Base-by-base conservation (phyloP, 2,888 invertebrate species). In the Piscicola geometra region DNA sequence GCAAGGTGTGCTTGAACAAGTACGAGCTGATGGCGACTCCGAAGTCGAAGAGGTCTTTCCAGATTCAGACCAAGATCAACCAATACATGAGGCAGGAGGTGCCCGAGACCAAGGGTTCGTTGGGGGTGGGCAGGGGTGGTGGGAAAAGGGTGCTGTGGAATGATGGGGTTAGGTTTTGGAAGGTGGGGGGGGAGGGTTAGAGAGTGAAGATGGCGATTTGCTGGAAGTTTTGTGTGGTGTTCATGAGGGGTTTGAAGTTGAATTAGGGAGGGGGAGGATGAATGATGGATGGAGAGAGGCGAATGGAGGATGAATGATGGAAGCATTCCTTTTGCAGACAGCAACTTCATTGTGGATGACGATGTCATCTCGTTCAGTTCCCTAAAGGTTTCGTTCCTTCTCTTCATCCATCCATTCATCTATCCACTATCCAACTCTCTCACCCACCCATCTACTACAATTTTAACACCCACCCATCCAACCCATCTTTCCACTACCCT, bases 21-120 rank as follows among this genome's bases (percentile, higher is more conserved):
- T 56, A 56, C 60, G n/a, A 56, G n/a, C 25, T 56, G 25, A 56
- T 56, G 60, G 60, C 60, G n/a, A 56, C 25, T 25, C 60, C 60
- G 3, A 5, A 21, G n/a, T 25, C 21, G n/a, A 56, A 56, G 25
- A 18, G 25, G 25, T 25, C 21, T 5, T 3, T 56, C 15, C 21
- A 56, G 3, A 25, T 21, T 5, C 21, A 56, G 60, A n/a, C n/a
- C 3, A 56, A 56, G 60, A 56, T 56, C 3, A 56, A 56, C 3
- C n/a, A 18, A 3, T 56, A 56, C 25, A 5, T 25, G 60, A 56
- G 25, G 15, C 41, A 41, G 15, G 9, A 41, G 41, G 41, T 41
- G 9, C 5, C 5, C 5, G 41, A 15, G 41, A 41, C 41, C 15
- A 15, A 41, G 15, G 15, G 41, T 41, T 41, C 9, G 15, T 5